Base-by-base conservation (phyloP, 2,888 invertebrate species). In the Acanthopleura granulata region DNA sequence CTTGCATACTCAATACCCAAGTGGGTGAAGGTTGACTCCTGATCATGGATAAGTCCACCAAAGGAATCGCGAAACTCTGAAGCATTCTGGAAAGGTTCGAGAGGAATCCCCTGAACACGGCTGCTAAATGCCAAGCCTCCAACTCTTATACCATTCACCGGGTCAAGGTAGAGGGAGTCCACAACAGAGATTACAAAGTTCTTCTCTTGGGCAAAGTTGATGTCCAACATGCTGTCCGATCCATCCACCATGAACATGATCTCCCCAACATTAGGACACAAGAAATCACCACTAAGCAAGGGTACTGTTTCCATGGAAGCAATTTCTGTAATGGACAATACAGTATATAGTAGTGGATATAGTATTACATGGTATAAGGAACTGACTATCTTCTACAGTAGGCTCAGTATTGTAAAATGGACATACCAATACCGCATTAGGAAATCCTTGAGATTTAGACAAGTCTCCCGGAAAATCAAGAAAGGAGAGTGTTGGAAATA, bases 201-300 rank as follows among this genome's bases (percentile, higher is more conserved):
- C 25, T 66, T 66, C 66, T 66, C 66, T 66, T 66, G 66, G 6
- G 18, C 27, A 66, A 66, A 66, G 25, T 66, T 66, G 22, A 66
- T 27, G 16, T 15, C 29, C 22, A 27, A 16, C 66, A 66, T 66
- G 25, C 66, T 66, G 66, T 66, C 66, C 16, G 66, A 66, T 6
- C 66, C 66, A 66, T 66, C 66, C 16, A 66, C 25, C 66, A 66
- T 66, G 25, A 66, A 66, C 1, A 27, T 27, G 29, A 66, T 16
- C 29, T 66, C 66, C 1, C 66, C 66, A 18, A 66, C 66, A 66
- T 66, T 22, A 1, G 22, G 29, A 27, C 66, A 66, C 3, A n/a
- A 22, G 57, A 57, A 57, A 57, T 57, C 57, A 6, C 12, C 57
- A 22, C 22, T 22, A n/a, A 22, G 12, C 22, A 57, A 18, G 22